phyloP scores from a whole-genome alignment of 1,140 invertebrate genomes.

The Agrypnia vestita region DNA sequence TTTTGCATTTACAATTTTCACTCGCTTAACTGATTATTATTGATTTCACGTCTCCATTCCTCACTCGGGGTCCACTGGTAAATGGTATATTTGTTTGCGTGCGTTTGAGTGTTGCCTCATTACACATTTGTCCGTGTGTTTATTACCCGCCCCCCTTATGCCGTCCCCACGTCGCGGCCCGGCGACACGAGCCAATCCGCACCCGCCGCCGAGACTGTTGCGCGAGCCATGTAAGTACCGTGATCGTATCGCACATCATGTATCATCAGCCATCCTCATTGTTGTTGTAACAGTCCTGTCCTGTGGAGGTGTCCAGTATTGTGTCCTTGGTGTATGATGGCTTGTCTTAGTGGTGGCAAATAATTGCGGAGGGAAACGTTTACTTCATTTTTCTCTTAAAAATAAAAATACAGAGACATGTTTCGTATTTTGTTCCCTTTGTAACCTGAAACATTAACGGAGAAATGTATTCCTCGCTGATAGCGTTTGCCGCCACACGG shows the following conservation, averaged over 20 bases:
- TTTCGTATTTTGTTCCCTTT: too few species aligned
- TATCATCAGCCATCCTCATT: conserved; percentile 3
- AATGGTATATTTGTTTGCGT: conserved; percentile 12
- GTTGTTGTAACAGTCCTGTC: conserved; percentile 29
- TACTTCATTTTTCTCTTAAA: too few species aligned
- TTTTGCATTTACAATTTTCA: conserved; percentile 1
- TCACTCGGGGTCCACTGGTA: conserved; percentile 20
- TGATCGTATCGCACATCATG: conserved; percentile 25
- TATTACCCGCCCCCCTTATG: conserved; percentile 16
- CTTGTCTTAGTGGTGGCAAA: neutral
- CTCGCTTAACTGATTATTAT: neutral
- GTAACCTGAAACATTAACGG: too few species aligned
- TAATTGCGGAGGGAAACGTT: neutral
- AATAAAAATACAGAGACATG: too few species aligned
- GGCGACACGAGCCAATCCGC: conserved; percentile 6
- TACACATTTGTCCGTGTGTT: conserved; percentile 46
- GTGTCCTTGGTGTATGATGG: conserved; percentile 26
- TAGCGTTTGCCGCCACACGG: too few species aligned
- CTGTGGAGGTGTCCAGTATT: conserved; percentile 13
- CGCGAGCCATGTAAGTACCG: conserved; percentile 27
- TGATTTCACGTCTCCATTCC: conserved; percentile 35
- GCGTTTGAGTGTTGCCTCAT: conserved; percentile 24
- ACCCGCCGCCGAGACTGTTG: neutral
- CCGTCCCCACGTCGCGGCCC: neutral
- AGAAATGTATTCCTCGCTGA: too few species aligned